Conservation (phyloP, 64 coral and sea anemone species). For the Stylophora pistillata region DNA sequence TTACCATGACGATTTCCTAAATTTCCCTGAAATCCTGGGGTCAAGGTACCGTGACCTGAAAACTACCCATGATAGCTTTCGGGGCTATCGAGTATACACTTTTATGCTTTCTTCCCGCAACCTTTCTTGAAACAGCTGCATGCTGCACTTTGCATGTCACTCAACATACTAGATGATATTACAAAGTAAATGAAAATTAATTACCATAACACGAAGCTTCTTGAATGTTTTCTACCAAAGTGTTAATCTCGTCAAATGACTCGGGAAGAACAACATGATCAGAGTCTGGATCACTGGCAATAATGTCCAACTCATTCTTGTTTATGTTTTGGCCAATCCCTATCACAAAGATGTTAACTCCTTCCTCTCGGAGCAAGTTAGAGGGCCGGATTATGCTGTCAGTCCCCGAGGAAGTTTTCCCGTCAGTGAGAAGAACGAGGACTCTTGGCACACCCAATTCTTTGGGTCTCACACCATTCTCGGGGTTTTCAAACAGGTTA, state of each 20-base stretch:
- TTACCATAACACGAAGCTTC: slow-evolving; percentile 39
- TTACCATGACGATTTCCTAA: too few relatives aligned
- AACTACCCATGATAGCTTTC: too few relatives aligned
- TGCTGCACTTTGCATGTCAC: too few relatives aligned
- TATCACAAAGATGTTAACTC: slow-evolving; percentile 43
- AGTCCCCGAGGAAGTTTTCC: slow-evolving; percentile 1
- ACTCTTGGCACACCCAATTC: slow-evolving; percentile 29
- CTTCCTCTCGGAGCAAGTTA: slow-evolving; percentile 11
- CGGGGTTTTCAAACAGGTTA: not conserved
- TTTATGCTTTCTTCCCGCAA: too few relatives aligned
- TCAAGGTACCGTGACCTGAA: too few relatives aligned
- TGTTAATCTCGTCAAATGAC: slow-evolving; percentile 1
- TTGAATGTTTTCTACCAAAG: slow-evolving; percentile 9
- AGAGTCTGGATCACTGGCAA: slow-evolving; percentile 55
- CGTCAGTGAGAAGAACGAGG: slow-evolving; percentile 59
- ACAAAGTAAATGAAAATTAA: not conserved
- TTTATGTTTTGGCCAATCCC: slow-evolving; percentile 27
- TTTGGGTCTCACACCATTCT: slow-evolving; percentile 25
- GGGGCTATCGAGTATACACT: too few relatives aligned
- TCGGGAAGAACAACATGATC: slow-evolving; percentile 27
- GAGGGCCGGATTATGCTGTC: not conserved
- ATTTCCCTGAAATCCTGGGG: too few relatives aligned
- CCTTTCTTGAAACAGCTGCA: too few relatives aligned
- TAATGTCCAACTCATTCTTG: slow-evolving; percentile 27
- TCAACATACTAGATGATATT: too few relatives aligned